Base-by-base conservation (phyloP, 2,888 invertebrate species). In the Anthoptus insignis region DNA sequence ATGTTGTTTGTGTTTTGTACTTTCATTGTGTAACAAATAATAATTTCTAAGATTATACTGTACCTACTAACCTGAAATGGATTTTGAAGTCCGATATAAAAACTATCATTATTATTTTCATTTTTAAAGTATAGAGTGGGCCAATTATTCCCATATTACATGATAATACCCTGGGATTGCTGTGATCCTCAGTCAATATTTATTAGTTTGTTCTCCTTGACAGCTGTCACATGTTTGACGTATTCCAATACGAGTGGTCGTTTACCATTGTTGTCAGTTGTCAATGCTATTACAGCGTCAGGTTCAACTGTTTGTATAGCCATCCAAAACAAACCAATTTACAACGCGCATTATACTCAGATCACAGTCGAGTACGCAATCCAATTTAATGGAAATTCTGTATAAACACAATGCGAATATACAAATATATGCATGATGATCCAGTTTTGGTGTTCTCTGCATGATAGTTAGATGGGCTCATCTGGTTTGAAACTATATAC, bases 261-360 rank as follows among this genome's bases (percentile, higher is more conserved):
- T 7, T n/a, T 53, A 21, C 19, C 8, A 34, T 29, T 9, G 32
- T 34, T 34, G 32, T 53, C 22, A 14, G 21, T 45, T 45, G 45
- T 45, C 45, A 45, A 13, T 53, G 13, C 32, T 13, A 53, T 19
- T 53, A 53, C 29, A 16, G 14, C 16, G 29, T 34, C 52, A 34
- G 32, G 21, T n/a, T 21, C 3, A 13, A 11, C 45, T 37, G 24
- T 37, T 22, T n/a, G 9, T 54, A 37, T 54, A 49, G 49, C 3
- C 24, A 49, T 27, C 13, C 24, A 27, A 56, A 56, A 56, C 42
- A 37, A 56, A 56, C 22, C 54, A 37, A 37, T 54, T 21, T 14
- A 49, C 49, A 49, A 49, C 37, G 5, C 34, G 32, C 52, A 52
- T 52, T 34, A 39, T 34, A 37, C 54, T 22, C 24, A 47, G 37